A percentile compares a stretch with the other conserved stretches of the same genome.
phyloP scores from a whole-genome alignment of 2,113 vertebrate species.

The Columba livia region DNA sequence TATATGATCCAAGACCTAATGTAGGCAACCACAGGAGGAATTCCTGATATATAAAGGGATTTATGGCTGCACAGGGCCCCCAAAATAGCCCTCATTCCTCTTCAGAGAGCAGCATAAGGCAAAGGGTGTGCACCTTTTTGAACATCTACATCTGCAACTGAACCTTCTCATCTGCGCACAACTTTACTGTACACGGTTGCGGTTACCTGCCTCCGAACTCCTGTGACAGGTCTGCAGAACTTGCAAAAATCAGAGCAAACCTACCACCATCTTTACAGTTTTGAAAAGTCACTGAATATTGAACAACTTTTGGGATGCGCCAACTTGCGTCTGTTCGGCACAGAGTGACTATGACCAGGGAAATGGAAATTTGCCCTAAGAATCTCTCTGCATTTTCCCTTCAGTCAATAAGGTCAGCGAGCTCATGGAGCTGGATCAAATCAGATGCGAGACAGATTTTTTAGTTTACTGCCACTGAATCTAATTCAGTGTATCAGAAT shows the following conservation, averaged over 20 bases:
- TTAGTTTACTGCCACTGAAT: neutral
- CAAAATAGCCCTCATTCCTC: neutral
- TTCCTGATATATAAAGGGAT: neutral
- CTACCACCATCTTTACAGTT: neutral
- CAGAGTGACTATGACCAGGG: neutral
- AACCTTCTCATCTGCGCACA: neutral
- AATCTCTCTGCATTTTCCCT: neutral
- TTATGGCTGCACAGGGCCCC: neutral
- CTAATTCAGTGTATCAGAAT: neutral
- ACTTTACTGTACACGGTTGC: fast-evolving
- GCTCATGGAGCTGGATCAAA: neutral
- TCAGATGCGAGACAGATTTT: neutral
- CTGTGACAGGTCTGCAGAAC: neutral
- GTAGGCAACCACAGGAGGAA: neutral
- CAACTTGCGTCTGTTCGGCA: neutral
- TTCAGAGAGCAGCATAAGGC: neutral
- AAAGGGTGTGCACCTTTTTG: neutral
- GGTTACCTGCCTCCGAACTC: neutral
- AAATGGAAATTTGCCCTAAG: neutral
- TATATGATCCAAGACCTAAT: neutral
- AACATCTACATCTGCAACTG: neutral
- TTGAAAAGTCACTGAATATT: fast-evolving
- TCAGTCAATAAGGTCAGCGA: fast-evolving
- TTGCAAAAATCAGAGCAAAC: neutral
- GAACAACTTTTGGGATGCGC: neutral